Base-by-base conservation (phyloP, 2,888 invertebrate species). In the Sminthurides aquaticus region DNA sequence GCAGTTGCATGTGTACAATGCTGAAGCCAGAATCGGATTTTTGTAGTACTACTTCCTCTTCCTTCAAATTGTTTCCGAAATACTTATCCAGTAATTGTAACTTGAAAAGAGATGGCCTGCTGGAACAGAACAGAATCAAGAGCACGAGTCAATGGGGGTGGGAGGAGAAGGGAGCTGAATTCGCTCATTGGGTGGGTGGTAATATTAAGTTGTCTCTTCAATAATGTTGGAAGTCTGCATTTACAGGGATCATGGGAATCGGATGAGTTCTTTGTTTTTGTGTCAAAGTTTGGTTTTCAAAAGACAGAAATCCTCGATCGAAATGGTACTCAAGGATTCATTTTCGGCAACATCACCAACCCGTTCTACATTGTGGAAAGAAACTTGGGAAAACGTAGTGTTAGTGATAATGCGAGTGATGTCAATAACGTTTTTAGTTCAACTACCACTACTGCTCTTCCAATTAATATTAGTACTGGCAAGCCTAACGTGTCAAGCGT, bases 281-380 rank as follows among this genome's bases (percentile, higher is more conserved):
- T 98, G 61, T 85, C 91, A 25, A 96, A 96, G 79, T 98, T 96
- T 80, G 97, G 96, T 65, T 92, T 97, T 78, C 96, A 97, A 81
- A 94, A 95, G 80, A 95, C 96, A 18, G 91, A 93, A 79, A 84
- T 87, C 54, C 88, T 91, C 78, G 86, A 87, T 76, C 87, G 87
- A 75, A 87, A 90, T 76, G 60, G 60, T 20, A 91, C 94, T 71
- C 89, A 89, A 79, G 97, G 97, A 57, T 97, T 91, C 79, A 92
- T 98, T 75, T 98, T 92, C 78, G 98, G 98, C 18, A 97, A 97
- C 79, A 86, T 97, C 57, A 92, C 95, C 1, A 62, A 59, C 60
- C 60, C 66, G n/a, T 64, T 64, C 49, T 64, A 58, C 48, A 52
- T 64, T 15, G 64, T 58, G 1, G 58, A 64, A 24, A 27, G 61